Base-by-base conservation (phyloP, 2,797 vertebrate species). In the Aselliscus stoliczkanus region DNA sequence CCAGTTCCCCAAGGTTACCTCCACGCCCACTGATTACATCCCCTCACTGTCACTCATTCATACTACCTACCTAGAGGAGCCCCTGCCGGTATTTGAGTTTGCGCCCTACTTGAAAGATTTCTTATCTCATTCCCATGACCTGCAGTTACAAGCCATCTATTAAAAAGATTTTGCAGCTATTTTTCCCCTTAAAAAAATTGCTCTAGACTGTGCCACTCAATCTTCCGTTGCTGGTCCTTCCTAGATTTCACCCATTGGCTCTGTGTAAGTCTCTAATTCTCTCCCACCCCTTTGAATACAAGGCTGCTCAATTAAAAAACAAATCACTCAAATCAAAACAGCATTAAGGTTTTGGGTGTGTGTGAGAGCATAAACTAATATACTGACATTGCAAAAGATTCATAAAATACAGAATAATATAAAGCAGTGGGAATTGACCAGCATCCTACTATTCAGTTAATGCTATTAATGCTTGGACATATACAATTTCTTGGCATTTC, bases 281-380 rank as follows among this genome's bases (percentile, higher is more conserved):
- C 5, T 92, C 21, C 69, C 6, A 29, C 4, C 34, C 27, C 44
- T 90, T 76, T 86, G 34, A 73, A 60, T 39, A 7, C n/a, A 94
- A 94, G n/a, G 4, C 7, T 70, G 3, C 1, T 34, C 54, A 60
- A 31, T 72, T 88, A 20, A 25, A 62, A 60, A 18, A 60, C 73
- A 90, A 60, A n/a, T 65, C n/a, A 54, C 64, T 85, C 73, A 65
- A 34, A 70, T 2, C 12, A 44, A 93, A 79, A 82, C 17, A 87
- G n/a, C 4, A 56, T 44, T 56, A 80, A 90, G 37, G 7, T 91
- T 89, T 70, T 21, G 21, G 62, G 25, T 20, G 4, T 60, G 11
- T 31, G 14, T 62, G 37, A 67, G 25, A 67, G 65, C 20, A 34
- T 39, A 90, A 47, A 70, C 69, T 44, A 87, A 44, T 72, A 65